These are phyloP conservation scores for Drosophila trichaetosa DNA, from an alignment of 2,888 invertebrate species.

Conservation along the genomic window DNA sequence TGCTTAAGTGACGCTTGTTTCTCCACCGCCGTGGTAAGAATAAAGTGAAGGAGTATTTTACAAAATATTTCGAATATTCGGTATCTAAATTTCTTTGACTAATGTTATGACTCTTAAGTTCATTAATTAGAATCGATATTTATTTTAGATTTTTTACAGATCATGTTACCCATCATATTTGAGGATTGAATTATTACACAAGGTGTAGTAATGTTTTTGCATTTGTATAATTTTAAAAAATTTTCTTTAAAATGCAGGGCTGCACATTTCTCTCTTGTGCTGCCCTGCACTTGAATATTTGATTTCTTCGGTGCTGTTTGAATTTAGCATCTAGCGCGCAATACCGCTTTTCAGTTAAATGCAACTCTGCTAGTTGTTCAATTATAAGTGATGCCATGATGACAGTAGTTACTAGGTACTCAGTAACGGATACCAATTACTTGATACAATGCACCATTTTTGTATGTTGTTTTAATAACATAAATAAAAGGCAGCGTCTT, in stretches of 20 bases:
- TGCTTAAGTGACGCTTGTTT: slow-evolving; percentile 2
- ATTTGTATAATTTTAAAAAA: not conserved
- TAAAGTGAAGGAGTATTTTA: slow-evolving; percentile 1
- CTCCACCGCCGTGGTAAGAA: not conserved
- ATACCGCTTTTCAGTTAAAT: slow-evolving; percentile 13
- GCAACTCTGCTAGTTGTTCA: slow-evolving; percentile 27
- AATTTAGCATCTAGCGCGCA: slow-evolving; percentile 17
- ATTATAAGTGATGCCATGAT: slow-evolving; percentile 22
- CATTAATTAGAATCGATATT: slow-evolving; percentile 1
- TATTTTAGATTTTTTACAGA: slow-evolving; percentile 5
- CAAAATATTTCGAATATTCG: not conserved
- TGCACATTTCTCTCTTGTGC: not conserved
- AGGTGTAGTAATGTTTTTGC: not conserved
- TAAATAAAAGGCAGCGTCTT: not conserved
- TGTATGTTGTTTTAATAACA: not conserved
- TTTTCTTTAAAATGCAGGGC: not conserved
- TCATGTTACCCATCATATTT: slow-evolving; percentile 10
- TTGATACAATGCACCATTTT: not conserved
- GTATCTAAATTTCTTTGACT: not conserved
- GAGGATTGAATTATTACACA: not conserved
- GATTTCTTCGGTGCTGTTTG: not conserved
- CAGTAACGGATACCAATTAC: slow-evolving; percentile 21
- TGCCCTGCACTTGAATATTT: not conserved
- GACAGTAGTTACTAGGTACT: slow-evolving; percentile 1
- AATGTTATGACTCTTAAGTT: not conserved